These are phyloP conservation scores for Cataglyphis altisquamis DNA, from an alignment of 2,888 invertebrate species.

Conservation along the genomic window DNA sequence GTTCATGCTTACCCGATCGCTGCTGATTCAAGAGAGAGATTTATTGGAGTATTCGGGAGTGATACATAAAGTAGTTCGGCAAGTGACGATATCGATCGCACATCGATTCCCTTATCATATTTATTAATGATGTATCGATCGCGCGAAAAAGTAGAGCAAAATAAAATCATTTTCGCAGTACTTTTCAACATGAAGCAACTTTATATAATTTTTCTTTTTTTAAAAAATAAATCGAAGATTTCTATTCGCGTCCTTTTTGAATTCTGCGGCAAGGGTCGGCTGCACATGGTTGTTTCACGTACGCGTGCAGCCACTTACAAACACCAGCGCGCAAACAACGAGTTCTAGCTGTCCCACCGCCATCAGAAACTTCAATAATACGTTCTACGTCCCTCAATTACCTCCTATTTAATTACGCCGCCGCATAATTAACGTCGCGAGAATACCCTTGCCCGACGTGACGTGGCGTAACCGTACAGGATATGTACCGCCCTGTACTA, in stretches of 20 bases:
- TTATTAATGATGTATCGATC: too few relatives aligned
- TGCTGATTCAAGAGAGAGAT: too few relatives aligned
- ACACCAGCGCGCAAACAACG: conserved; percentile 64
- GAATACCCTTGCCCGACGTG: conserved; percentile 72
- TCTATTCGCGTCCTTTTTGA: not conserved
- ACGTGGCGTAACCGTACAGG: conserved; percentile 53
- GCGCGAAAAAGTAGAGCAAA: too few relatives aligned
- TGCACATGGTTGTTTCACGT: conserved; percentile 15
- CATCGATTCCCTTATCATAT: too few relatives aligned
- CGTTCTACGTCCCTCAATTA: conserved; percentile 82
- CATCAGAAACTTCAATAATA: conserved; percentile 83
- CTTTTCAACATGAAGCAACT: not conserved
- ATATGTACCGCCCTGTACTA: conserved; percentile 37
- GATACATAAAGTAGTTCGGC: too few relatives aligned
- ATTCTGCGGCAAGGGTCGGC: conserved; percentile 3
- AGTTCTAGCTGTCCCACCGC: conserved; percentile 58
- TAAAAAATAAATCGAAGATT: not conserved
- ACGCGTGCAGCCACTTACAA: conserved; percentile 45
- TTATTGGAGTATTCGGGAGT: too few relatives aligned
- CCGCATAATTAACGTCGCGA: conserved; percentile 81
- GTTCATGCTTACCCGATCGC: too few relatives aligned
- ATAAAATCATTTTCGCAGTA: too few relatives aligned
- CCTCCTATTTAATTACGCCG: conserved; percentile 82
- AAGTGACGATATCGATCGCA: too few relatives aligned
- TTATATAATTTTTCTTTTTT: not conserved